Evolutionary conservation across 2,113 vertebrate species (phyloP).

Genomic region (Corydoras sp.): DNA sequence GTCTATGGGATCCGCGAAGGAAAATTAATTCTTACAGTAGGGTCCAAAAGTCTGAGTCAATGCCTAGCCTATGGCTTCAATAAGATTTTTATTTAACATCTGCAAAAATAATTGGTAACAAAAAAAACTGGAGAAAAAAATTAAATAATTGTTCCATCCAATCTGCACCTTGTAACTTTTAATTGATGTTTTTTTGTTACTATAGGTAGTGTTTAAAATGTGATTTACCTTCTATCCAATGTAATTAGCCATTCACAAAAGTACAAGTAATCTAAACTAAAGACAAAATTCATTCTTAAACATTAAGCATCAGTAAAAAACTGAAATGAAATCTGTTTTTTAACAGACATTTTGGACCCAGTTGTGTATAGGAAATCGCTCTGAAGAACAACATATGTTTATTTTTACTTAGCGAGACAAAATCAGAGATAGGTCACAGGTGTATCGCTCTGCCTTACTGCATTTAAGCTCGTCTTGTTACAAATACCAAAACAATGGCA

Average conservation of each 20-base stretch:
- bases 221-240: too few species aligned
- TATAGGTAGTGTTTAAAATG: too few species aligned
- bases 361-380: not conserved
- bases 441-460: constrained; percentile 64
- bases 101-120: constrained; percentile 6
- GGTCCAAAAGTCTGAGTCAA: constrained; percentile 22
- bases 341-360: not conserved
- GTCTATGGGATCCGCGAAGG: constrained; percentile 1
- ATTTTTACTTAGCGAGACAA: not conserved
- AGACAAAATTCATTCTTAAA: too few species aligned
- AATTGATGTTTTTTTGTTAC: too few species aligned
- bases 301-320: not conserved
- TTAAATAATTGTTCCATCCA: not conserved
- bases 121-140: not conserved
- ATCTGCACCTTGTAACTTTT: not conserved
- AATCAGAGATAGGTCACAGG: constrained; percentile 16
- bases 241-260: too few species aligned
- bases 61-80: not conserved
- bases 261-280: too few species aligned
- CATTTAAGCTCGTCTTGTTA: constrained; percentile 69
- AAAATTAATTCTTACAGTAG: constrained; percentile 10
- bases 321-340: not conserved
- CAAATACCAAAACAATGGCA: constrained; percentile 43
- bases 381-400: not conserved
- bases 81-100: constrained; percentile 3